Base-by-base conservation (phyloP, 2,888 invertebrate species). In the Euplexia lucipara region DNA sequence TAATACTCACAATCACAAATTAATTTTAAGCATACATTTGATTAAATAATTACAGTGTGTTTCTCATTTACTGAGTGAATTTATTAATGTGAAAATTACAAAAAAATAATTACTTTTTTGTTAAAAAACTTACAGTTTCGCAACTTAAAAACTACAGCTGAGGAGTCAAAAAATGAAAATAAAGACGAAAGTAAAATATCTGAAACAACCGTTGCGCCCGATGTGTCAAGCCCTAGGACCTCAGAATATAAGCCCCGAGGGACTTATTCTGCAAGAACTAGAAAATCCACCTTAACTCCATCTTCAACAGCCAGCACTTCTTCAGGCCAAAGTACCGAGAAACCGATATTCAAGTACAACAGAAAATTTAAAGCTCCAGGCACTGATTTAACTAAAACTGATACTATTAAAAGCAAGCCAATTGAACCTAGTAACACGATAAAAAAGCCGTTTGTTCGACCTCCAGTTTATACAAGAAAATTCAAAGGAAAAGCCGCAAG, bases 311-410 rank as follows among this genome's bases (percentile, higher is more conserved):
- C 83, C 41, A 81, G 82, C 47, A 67, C 80, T 22, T 64, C 75
- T 30, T 64, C 58, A 52, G 74, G 59, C 34, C 68, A 73, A 70
- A 87, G 79, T 70, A 79, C 88, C 2, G 89, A 90, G 79, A 91
- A 87, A 78, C 79, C 85, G 12, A 54, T 77, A 12, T 89, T 87
- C 32, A 95, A 94, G 81, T 95, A 88, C 70, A 93, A 79, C 58
- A 90, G 94, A 84, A 95, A 93, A 84, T 88, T 90, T 48, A 93
- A 93, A 86, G 72, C 82, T 16, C 86, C 88, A 26, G 87, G 91
- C 14, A 85, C 86, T 10, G 88, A 86, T 64, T 57, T 84, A 48
- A 81, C 92, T 5, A 86, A 79, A 62, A 64, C 64, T 47, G 90
- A 89, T 64, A 82, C 60, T 18, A 63, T 78, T 30, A 89, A 89